phyloP scores from a whole-genome alignment of 1,140 invertebrate genomes.

The Drosophila paulistorum region DNA sequence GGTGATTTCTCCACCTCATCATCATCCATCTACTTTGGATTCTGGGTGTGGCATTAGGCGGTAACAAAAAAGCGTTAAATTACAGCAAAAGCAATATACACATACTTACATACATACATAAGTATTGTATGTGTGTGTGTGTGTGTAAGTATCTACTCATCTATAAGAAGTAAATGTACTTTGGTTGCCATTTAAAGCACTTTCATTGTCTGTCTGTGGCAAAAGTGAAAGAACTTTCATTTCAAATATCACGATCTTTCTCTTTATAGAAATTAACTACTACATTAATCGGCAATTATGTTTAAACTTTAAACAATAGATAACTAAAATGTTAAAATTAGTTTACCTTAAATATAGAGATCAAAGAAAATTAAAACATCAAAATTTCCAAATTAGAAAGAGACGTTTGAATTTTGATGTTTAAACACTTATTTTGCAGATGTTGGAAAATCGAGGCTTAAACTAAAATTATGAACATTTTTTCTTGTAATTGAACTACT shows the following conservation, averaged over 20 bases:
- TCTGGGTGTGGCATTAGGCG: slow-evolving; percentile 48
- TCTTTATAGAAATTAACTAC: too few species aligned
- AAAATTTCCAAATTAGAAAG: too few species aligned
- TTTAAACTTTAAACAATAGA: too few species aligned
- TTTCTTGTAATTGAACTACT: too few species aligned
- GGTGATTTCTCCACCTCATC: neutral
- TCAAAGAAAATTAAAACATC: too few species aligned
- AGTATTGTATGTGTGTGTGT: neutral
- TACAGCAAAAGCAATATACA: slow-evolving; percentile 43
- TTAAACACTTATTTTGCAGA: too few species aligned
- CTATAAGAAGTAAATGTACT: slow-evolving; percentile 1
- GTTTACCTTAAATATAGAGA: too few species aligned
- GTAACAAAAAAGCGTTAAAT: slow-evolving; percentile 66
- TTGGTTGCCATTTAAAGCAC: slow-evolving; percentile 3
- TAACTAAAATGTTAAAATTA: too few species aligned
- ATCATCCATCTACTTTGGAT: slow-evolving; percentile 27
- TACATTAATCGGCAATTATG: too few species aligned
- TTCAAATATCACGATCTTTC: neutral
- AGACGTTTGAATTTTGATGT: too few species aligned
- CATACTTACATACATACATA: neutral
- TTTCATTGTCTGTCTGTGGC: slow-evolving; percentile 21
- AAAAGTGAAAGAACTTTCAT: slow-evolving; percentile 6
- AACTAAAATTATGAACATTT: too few species aligned
- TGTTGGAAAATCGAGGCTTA: too few species aligned
- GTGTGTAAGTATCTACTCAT: neutral